Base-by-base conservation (phyloP, 2,113 vertebrate genomes). In the Chiloscyllium plagiosum region DNA sequence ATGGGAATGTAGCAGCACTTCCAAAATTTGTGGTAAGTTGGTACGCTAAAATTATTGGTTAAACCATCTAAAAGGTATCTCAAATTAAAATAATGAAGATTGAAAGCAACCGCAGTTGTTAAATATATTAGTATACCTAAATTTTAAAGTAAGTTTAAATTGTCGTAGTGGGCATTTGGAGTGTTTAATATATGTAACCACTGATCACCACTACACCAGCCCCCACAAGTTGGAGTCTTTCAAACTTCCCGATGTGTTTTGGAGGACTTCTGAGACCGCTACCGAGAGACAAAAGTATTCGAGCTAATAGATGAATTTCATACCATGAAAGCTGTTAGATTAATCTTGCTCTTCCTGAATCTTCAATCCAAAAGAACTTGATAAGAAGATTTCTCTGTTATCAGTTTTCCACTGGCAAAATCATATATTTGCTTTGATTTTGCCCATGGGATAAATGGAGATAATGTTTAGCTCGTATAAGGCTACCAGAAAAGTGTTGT, bases 11-110 rank as follows among this genome's bases (percentile, higher is more conserved):
- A 50, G 69, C 42, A 72, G 33, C 42, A 95, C 26, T 72, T 95
- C 4, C 68, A 95, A 76, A 70, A 72, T 47, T 24, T 95, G 68
- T 95, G 94, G 94, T 95, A 95, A 95, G 94, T 95, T 94, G 69
- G 69, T 76, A 17, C 15, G 52, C 37, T 19, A 50, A 95, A 5
- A 29, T 72, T 33, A 33, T 72, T 72, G 26, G 10, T 95, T 52
- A 72, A 76, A 17, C 22, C 50, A 50, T 29, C 50, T 72, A 42
- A 95, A 47, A 22, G 66, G 13, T 29, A 52, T 47, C 12, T 72
- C 42, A 52, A 72, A 94, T 94, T 42, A 69, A 42, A 69, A 69
- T 69, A 69, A 42, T 69, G 2, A 33, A 29, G 15, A 22, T 68
- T 93, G 29, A 66, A 33, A 93, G 61, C 29, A 22, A 93, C 56